Conservation (phyloP, 2,113 vertebrate species). For the Gallinago jamesoni region DNA sequence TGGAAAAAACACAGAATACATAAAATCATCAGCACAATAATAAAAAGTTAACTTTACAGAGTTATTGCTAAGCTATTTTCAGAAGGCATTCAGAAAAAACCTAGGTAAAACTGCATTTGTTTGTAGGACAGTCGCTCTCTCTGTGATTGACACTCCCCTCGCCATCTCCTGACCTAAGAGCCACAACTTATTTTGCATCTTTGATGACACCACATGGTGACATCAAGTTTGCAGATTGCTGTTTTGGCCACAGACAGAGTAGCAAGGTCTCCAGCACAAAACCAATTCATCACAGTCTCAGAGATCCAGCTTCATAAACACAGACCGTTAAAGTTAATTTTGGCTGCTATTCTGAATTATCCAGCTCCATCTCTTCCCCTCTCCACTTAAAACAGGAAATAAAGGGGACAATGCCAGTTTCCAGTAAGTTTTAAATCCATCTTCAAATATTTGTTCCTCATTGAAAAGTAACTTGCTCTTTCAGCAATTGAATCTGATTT, state of each 20-base stretch:
- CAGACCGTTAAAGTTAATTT: background rate
- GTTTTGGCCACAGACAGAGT: background rate
- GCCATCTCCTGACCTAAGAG: background rate
- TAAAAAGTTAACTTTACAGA: background rate
- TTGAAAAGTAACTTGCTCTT: background rate
- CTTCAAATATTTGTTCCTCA: background rate
- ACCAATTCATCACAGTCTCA: background rate
- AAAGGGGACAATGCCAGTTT: background rate
- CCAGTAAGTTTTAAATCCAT: background rate
- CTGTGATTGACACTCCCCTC: no score
- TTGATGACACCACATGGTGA: background rate
- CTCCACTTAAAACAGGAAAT: conserved; percentile 24
- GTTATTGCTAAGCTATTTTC: background rate
- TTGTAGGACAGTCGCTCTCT: background rate
- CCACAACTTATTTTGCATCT: background rate
- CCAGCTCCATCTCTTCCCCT: background rate
- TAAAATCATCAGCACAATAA: background rate
- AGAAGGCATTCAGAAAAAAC: background rate
- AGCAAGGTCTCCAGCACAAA: background rate
- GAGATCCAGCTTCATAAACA: background rate
- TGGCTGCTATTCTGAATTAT: background rate
- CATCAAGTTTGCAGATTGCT: background rate
- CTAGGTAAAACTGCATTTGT: background rate
- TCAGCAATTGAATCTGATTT: background rate
- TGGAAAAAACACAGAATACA: conserved; percentile 39